Evolutionary conservation across 2,888 invertebrate species (phyloP).

Genomic region (Spodoptera exigua): DNA sequence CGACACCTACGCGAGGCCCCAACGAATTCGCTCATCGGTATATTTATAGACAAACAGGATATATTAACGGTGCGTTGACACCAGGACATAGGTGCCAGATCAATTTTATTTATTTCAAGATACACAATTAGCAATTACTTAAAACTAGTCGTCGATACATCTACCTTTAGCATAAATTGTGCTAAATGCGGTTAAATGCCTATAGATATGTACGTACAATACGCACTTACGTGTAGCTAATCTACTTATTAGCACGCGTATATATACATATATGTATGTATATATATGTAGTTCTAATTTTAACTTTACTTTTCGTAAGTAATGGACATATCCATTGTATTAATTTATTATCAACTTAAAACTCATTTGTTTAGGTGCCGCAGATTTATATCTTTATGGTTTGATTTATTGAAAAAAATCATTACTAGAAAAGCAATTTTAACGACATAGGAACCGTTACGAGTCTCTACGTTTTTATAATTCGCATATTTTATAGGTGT

Average conservation of each 20-base stretch:
- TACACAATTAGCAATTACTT: constrained; percentile 49
- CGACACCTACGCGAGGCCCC: constrained; percentile 57
- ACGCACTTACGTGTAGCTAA: constrained; percentile 2
- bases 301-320: not conserved
- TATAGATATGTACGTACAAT: not conserved
- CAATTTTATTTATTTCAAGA: constrained; percentile 60
- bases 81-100: constrained; percentile 67
- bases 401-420: too few species aligned
- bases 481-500: constrained; percentile 53
- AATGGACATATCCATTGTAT: not conserved
- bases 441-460: constrained; percentile 13
- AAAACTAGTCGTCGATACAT: constrained; percentile 47
- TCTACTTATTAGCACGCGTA: constrained; percentile 1
- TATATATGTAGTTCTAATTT: too few species aligned
- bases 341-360: not conserved
- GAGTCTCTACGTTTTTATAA: constrained; percentile 37
- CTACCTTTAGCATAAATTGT: constrained; percentile 19
- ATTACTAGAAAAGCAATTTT: constrained; percentile 8
- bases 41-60: constrained; percentile 75
- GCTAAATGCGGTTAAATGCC: not conserved
- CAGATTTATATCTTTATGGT: too few species aligned
- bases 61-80: constrained; percentile 74
- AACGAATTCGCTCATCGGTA: constrained; percentile 66
- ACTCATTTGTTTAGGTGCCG: too few species aligned
- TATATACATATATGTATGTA: not conserved